phyloP scores from a whole-genome alignment of 2,113 vertebrate species.

The Craseonycteris thonglongyai region DNA sequence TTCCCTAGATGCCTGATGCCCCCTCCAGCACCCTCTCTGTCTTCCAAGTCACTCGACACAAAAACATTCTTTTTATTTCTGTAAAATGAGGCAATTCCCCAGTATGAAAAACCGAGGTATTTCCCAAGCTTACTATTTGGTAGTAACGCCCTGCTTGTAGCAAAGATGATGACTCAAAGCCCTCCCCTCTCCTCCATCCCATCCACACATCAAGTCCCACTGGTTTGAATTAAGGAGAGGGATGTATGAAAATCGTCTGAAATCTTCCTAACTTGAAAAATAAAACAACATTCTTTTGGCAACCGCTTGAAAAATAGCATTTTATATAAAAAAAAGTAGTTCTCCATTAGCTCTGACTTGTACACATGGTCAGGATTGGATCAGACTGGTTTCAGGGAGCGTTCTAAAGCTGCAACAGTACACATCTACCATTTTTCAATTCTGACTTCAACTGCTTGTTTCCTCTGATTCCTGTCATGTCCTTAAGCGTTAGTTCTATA shows the following conservation, averaged over 20 bases:
- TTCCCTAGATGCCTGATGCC: background rate
- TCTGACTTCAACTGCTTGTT: background rate
- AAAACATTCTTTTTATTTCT: background rate
- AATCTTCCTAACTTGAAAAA: background rate
- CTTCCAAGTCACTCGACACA: background rate
- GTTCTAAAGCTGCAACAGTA: background rate
- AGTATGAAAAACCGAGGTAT: background rate
- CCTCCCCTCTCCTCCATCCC: background rate
- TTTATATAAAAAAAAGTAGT: background rate
- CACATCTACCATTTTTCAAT: background rate
- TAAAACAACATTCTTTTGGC: background rate
- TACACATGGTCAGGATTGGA: background rate
- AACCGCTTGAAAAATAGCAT: background rate
- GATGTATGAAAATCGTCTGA: background rate
- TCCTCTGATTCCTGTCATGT: background rate
- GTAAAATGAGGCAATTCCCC: background rate
- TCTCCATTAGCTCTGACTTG: background rate
- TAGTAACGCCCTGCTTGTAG: background rate
- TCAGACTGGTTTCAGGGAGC: background rate
- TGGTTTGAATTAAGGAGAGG: background rate
- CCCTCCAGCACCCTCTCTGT: background rate
- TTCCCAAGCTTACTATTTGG: background rate
- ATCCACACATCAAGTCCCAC: background rate
- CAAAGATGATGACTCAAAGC: background rate
- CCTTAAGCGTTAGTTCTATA: background rate